Percentiles rank a stretch among this genome's conserved stretches.
Evolutionary conservation across 2,113 vertebrate genomes (phyloP).

Genomic region (Anser brachyrhynchus): DNA sequence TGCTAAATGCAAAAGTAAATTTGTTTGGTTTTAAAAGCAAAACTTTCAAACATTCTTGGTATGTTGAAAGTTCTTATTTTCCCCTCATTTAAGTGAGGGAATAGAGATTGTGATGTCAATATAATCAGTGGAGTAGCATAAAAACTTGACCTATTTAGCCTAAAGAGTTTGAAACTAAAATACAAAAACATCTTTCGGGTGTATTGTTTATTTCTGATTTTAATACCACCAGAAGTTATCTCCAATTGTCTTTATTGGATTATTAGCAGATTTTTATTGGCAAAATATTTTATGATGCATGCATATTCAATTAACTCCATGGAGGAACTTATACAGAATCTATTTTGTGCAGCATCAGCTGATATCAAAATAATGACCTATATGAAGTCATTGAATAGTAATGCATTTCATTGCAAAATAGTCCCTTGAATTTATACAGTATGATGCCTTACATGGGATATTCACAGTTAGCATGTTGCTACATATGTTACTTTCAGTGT

Average conservation of each 20-base stretch:
- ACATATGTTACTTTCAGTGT: not conserved
- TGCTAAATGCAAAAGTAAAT: not conserved
- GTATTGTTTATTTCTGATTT: not conserved
- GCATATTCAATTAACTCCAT: not conserved
- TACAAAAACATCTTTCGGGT: not conserved
- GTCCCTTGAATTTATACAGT: not conserved
- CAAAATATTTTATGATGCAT: not conserved
- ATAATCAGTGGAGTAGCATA: not conserved
- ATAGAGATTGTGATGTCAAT: not conserved
- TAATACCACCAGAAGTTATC: not conserved
- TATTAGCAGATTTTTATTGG: not conserved
- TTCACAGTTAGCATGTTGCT: not conserved
- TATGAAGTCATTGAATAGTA: not conserved
- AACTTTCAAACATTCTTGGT: not conserved
- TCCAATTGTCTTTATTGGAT: not conserved
- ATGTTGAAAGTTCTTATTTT: not conserved
- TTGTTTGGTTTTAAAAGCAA: not conserved
- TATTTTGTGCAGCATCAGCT: not conserved
- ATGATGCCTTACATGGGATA: not conserved
- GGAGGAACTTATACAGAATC: not conserved
- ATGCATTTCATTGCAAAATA: not conserved
- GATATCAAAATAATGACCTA: not conserved
- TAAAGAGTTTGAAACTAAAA: not conserved
- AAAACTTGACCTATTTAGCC: not conserved
- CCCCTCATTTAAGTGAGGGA: not conserved